Evolutionary conservation across 2,797 vertebrate genomes (phyloP).

Genomic region (Amblyraja radiata): DNA sequence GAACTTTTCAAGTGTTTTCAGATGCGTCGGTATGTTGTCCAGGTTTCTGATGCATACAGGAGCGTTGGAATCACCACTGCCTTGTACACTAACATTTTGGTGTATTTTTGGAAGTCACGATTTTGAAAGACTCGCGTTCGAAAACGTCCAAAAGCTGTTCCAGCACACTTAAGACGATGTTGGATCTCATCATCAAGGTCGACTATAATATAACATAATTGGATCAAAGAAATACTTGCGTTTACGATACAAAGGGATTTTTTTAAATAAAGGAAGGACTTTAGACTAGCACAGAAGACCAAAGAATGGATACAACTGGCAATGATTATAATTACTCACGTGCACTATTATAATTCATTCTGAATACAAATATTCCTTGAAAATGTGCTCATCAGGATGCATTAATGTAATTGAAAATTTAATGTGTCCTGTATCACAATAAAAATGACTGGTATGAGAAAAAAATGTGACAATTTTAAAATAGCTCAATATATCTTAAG

Average conservation of each 20-base stretch:
- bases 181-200: too few species aligned
- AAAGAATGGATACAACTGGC: not conserved
- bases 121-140: too few species aligned
- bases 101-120: too few species aligned
- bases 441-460: not conserved
- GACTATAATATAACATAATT: not conserved
- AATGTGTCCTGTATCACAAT: not conserved
- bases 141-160: too few species aligned
- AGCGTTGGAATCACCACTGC: too few species aligned
- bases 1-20: too few species aligned
- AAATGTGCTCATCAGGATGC: not conserved
- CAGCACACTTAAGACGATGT: too few species aligned
- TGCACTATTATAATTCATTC: not conserved
- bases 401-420: not conserved
- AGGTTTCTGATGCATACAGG: too few species aligned
- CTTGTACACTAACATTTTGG: too few species aligned
- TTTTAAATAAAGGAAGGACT: not conserved
- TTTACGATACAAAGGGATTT: not conserved
- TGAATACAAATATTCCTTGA: not conserved
- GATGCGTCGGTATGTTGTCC: too few species aligned
- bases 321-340: not conserved
- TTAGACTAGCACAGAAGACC: not conserved
- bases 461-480: too few species aligned
- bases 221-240: not conserved
- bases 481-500: too few species aligned